A percentile compares a stretch with the other conserved stretches of the same genome.
These are phyloP conservation scores for Muscidifurax raptorellus DNA, from an alignment of 1,140 invertebrate species.

Conservation along the genomic window DNA sequence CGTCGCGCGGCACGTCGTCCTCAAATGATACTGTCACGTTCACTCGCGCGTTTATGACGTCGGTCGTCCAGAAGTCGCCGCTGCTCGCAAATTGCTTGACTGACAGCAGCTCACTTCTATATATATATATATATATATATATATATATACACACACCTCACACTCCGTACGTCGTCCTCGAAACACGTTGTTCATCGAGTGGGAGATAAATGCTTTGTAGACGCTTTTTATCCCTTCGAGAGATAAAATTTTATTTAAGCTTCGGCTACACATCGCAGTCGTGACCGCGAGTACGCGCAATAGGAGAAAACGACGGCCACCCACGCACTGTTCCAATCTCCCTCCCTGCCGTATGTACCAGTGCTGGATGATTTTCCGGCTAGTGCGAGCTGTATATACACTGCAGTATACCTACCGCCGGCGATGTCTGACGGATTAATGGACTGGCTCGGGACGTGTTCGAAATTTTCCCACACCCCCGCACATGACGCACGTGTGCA, in stretches of 20 bases:
- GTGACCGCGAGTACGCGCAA: too few species aligned
- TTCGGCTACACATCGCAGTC: too few species aligned
- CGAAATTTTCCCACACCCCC: neutral
- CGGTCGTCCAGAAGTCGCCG: neutral
- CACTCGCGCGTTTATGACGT: neutral
- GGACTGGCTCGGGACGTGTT: neutral
- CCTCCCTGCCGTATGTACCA: too few species aligned
- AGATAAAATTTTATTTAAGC: too few species aligned
- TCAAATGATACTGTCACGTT: slow-evolving; percentile 17
- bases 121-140: too few species aligned
- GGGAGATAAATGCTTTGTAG: neutral
- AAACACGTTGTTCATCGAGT: neutral
- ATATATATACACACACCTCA: too few species aligned
- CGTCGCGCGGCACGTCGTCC: too few species aligned
- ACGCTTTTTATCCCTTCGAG: too few species aligned
- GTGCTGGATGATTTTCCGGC: neutral
- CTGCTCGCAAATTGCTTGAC: slow-evolving; percentile 18
- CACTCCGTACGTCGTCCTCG: neutral
- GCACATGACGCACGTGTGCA: neutral
- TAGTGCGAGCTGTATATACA: neutral
- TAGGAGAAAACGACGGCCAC: neutral
- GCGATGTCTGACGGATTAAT: neutral
- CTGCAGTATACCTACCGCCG: too few species aligned
- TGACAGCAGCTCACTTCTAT: neutral
- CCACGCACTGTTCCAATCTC: neutral